Evolutionary conservation across 1,140 invertebrate species (phyloP).

Genomic region (Drosophila teissieri): DNA sequence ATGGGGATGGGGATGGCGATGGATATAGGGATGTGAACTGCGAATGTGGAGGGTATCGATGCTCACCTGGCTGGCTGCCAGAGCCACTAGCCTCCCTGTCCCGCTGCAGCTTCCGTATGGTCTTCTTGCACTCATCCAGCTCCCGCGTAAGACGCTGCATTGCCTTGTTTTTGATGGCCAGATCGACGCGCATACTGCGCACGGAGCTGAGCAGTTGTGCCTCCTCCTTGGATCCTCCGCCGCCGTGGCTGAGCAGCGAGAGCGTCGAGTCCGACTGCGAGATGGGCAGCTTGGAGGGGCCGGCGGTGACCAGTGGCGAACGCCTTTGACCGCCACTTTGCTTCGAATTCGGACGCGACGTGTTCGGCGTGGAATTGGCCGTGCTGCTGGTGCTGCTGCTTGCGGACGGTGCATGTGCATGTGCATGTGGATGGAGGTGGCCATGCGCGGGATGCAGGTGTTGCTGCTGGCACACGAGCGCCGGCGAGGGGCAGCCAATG

Average conservation of each 20-base stretch:
- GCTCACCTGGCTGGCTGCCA: constrained; percentile 30
- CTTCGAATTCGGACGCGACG: constrained; percentile 79
- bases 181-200: constrained; percentile 89
- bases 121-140: constrained; percentile 90
- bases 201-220: constrained; percentile 91
- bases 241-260: constrained; percentile 57
- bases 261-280: constrained; percentile 82
- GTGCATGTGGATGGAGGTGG: constrained; percentile 53
- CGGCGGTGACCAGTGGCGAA: constrained; percentile 8
- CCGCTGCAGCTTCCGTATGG: constrained; percentile 89
- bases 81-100: constrained; percentile 87
- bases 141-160: constrained; percentile 89
- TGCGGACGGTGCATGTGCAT: constrained; percentile 47
- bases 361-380: constrained; percentile 85
- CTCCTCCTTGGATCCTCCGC: constrained; percentile 87
- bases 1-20: neutral
- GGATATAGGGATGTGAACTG: too few species aligned
- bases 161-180: constrained; percentile 89
- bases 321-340: constrained; percentile 61
- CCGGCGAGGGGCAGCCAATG: constrained; percentile 73
- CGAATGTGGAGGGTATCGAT: neutral
- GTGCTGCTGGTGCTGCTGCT: constrained; percentile 86
- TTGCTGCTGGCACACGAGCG: constrained; percentile 56
- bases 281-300: constrained; percentile 72
- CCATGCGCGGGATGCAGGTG: constrained; percentile 50